Evolutionary conservation across 2,113 vertebrate genomes (phyloP).

Genomic region (Cercocebus atys): DNA sequence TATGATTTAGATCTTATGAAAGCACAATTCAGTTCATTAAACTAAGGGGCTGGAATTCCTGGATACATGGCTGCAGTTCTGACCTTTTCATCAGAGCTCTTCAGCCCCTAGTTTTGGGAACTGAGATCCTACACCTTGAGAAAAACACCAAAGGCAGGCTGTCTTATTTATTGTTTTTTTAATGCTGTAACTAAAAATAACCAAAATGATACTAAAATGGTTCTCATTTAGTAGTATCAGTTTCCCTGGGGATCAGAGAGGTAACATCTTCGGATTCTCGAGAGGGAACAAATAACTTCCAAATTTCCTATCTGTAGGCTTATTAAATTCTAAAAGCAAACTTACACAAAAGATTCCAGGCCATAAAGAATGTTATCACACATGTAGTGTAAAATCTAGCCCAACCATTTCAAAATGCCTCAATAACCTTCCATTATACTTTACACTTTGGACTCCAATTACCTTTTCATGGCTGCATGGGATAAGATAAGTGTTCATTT

Average conservation of each 20-base stretch:
- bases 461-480: conserved; percentile 53
- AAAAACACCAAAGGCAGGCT: neutral
- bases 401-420: conserved; percentile 20
- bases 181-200: neutral
- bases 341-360: conserved; percentile 27
- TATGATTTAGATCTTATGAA: neutral
- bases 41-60: neutral
- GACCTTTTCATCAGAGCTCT: neutral
- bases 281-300: conserved; percentile 16
- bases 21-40: neutral
- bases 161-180: neutral
- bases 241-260: neutral
- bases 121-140: neutral
- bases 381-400: neutral
- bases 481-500: conserved; percentile 73
- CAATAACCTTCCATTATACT: conserved; percentile 53
- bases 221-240: neutral
- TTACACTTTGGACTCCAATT: conserved; percentile 48
- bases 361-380: conserved; percentile 29
- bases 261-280: neutral
- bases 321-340: conserved; percentile 53
- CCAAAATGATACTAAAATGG: neutral
- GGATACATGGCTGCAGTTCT: neutral
- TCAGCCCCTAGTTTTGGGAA: neutral
- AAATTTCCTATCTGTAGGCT: neutral